These are phyloP conservation scores for Seriola aureovittata DNA, from an alignment of 2,113 vertebrate genomes.

Conservation along the genomic window DNA sequence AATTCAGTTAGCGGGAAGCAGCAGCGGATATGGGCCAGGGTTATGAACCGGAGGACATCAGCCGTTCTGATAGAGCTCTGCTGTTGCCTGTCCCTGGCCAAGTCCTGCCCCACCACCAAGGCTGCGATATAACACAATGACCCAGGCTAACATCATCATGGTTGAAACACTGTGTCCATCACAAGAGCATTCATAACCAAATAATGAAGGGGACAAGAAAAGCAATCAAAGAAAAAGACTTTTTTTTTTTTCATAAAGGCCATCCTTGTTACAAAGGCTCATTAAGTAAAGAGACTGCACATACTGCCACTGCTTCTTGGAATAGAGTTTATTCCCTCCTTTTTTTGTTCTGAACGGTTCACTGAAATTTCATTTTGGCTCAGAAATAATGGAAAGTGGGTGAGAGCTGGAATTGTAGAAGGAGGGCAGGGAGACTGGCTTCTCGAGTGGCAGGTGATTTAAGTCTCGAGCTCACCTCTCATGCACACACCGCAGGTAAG, in stretches of 20 bases:
- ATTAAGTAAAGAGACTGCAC: conserved; percentile 67
- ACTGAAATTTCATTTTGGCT: conserved; percentile 76
- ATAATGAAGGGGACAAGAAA: conserved; percentile 46
- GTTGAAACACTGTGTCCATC: conserved; percentile 26
- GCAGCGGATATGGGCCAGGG: conserved; percentile 71
- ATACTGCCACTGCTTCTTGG: conserved; percentile 31
- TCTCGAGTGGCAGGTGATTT: conserved; percentile 42
- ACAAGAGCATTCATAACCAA: conserved; percentile 37
- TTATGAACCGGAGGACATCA: conserved; percentile 72
- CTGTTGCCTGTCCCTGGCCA: conserved; percentile 70
- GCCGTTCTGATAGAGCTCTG: conserved; percentile 66
- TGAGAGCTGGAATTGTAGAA: conserved; percentile 19
- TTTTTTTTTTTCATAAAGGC: conserved; percentile 12
- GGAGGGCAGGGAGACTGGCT: conserved; percentile 10
- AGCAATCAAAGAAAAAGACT: conserved; percentile 75
- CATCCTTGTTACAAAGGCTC: conserved; percentile 43
- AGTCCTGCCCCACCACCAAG: conserved; percentile 42
- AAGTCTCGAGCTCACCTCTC: conserved; percentile 34
- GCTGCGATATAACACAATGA: conserved; percentile 28
- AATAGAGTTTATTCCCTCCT: conserved; percentile 64
- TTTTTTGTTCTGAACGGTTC: conserved; percentile 58
- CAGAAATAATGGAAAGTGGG: conserved; percentile 56
- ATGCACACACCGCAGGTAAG: not conserved
- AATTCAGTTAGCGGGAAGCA: conserved; percentile 74
- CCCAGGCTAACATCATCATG: conserved; percentile 31